A percentile compares a stretch with the other conserved stretches of the same genome.
phyloP scores from a whole-genome alignment of 2,888 invertebrate genomes.

The Andrena dorsata region DNA sequence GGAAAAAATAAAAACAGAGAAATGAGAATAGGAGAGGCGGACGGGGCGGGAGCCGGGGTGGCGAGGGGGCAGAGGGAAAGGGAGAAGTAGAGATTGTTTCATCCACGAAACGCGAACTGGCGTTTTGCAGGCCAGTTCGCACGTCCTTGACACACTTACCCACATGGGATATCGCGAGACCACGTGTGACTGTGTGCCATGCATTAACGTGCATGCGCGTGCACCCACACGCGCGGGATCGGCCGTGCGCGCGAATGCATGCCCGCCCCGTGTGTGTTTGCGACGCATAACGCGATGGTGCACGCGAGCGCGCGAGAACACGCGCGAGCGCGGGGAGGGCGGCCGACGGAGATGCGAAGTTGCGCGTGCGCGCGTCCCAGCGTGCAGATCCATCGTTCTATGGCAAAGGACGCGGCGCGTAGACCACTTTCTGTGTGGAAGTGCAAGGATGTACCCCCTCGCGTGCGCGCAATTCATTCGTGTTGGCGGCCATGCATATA shows the following conservation, averaged over 20 bases:
- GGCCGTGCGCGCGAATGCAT: slow-evolving; percentile 5
- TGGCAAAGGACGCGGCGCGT: slow-evolving; percentile 43
- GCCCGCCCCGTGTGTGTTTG: slow-evolving; percentile 18
- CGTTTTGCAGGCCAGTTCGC: slow-evolving; percentile 84
- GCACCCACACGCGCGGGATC: slow-evolving; percentile 16
- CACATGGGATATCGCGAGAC: slow-evolving; percentile 81
- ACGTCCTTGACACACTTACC: slow-evolving; percentile 85
- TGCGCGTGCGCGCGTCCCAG: slow-evolving; percentile 48
- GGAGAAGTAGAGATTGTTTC: slow-evolving; percentile 69
- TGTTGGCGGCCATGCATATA: slow-evolving; percentile 19
- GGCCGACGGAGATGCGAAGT: slow-evolving; percentile 32
- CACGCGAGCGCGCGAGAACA: not conserved
- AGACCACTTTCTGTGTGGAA: slow-evolving; percentile 34
- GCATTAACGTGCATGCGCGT: slow-evolving; percentile 42
- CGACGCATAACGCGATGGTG: slow-evolving; percentile 23
- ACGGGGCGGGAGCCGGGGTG: not conserved
- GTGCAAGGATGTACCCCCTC: slow-evolving; percentile 48
- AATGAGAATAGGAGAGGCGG: slow-evolving; percentile 16
- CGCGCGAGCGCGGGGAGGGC: not conserved
- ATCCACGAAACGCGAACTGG: slow-evolving; percentile 77
- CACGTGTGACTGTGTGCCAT: slow-evolving; percentile 55
- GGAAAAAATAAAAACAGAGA: slow-evolving; percentile 24
- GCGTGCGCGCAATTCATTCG: slow-evolving; percentile 1
- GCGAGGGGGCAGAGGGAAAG: slow-evolving; percentile 39
- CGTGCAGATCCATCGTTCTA: slow-evolving; percentile 41